Conservation (phyloP, 2,888 invertebrate genomes). For the Dolichopus griseipennis region DNA sequence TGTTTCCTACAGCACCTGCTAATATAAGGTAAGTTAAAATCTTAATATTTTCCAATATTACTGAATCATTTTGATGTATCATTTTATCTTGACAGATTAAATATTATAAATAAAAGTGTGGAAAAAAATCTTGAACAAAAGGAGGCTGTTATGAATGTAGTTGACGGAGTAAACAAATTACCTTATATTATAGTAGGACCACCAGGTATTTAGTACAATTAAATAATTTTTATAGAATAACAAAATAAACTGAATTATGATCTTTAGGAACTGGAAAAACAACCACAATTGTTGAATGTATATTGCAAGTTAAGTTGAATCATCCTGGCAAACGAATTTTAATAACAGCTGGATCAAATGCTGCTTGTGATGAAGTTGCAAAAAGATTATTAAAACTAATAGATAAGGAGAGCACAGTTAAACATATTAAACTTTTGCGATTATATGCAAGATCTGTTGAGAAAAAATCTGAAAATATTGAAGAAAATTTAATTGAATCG, state of each 20-base stretch:
- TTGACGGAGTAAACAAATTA: conserved; percentile 50
- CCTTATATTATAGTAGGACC: conserved; percentile 79
- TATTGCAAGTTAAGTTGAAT: conserved; percentile 50
- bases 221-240: too few species aligned
- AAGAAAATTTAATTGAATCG: conserved; percentile 37
- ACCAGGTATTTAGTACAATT: conserved; percentile 50
- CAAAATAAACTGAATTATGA: too few species aligned
- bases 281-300: conserved; percentile 59
- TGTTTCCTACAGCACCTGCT: background rate
- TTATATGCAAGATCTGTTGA: conserved; percentile 43
- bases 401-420: conserved; percentile 26
- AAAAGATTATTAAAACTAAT: conserved; percentile 41
- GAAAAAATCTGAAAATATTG: conserved; percentile 35
- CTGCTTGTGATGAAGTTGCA: conserved; percentile 61
- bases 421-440: conserved; percentile 39
- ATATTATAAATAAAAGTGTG: conserved; percentile 30
- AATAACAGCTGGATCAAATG: conserved; percentile 61
- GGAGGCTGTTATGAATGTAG: conserved; percentile 54
- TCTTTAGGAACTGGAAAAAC: conserved; percentile 58
- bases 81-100: conserved; percentile 9
- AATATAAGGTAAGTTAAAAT: too few species aligned
- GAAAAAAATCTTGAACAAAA: conserved; percentile 50
- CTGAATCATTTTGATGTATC: too few species aligned
- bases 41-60: too few species aligned
- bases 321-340: conserved; percentile 47